Base-by-base conservation (phyloP, 2,888 invertebrate genomes). In the Chrysodeixis includens region DNA sequence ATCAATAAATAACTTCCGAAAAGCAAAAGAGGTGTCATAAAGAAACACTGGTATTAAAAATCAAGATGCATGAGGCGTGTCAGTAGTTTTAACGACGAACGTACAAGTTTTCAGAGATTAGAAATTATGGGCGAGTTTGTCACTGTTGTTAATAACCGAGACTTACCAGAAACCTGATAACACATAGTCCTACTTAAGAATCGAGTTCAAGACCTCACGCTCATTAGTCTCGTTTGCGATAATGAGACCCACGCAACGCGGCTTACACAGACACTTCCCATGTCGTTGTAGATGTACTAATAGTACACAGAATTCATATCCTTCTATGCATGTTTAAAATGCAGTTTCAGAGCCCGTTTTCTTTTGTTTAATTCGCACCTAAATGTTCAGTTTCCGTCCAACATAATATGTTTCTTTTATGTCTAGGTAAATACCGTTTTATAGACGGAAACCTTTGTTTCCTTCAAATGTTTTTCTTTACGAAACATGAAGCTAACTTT, bases 401-500 rank as follows among this genome's bases (percentile, higher is more conserved):
- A n/a, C 40, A n/a, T 40, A n/a, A 40, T 40, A n/a, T 40, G n/a
- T 6, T n/a, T n/a, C 14, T 40, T 40, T 40, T 40, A 40, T n/a
- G 40, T 40, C n/a, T 6, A 40, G 40, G 26, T 26, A 26, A 26
- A 40, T n/a, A 40, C 3, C 7, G 40, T 40, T 40, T 40, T 40
- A 40, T 40, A 40, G 40, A 40, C 40, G 40, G 40, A 40, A 40
- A 40, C 40, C 40, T 40, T 40, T 40, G 40, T 40, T 40, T n/a
- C 40, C n/a, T n/a, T 40, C 5, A 4, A 16, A 10, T 49, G 18
- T 49, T 49, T 20, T 49, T 18, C 46, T 20, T 10, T 10, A 2
- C 46, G 46, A 49, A 49, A 49, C 46, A 49, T 49, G 46, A 46
- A 49, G 46, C 18, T 49, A 49, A 49, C 46, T 49, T 49, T 49